Percentiles rank a stretch among this genome's conserved stretches.
Evolutionary conservation across 2,113 vertebrate genomes (phyloP).

Genomic region (Saguinus imperator): DNA sequence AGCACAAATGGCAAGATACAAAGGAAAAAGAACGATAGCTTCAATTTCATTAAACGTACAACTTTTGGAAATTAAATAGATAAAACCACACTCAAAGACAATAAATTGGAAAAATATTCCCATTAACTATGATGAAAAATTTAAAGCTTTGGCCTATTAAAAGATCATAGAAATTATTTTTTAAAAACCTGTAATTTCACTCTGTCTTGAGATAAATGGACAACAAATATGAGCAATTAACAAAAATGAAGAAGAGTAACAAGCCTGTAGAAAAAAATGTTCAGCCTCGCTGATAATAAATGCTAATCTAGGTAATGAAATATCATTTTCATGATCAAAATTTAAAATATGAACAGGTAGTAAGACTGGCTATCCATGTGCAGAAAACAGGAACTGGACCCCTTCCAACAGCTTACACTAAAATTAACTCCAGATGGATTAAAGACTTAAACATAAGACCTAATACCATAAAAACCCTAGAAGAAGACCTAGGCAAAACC

Average conservation of each 20-base stretch:
- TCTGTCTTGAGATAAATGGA: background rate
- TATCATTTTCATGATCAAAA: background rate
- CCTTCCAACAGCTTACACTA: no score
- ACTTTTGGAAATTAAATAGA: background rate
- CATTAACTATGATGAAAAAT: background rate
- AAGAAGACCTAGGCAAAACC: no score
- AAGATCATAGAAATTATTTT: background rate
- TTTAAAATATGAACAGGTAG: background rate
- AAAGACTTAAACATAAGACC: no score
- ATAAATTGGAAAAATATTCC: background rate
- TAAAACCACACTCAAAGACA: background rate
- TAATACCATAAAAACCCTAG: no score
- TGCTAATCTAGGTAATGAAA: conserved; percentile 4
- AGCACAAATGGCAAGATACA: background rate
- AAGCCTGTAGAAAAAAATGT: background rate
- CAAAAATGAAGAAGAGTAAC: conserved; percentile 21
- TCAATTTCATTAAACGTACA: background rate
- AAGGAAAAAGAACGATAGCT: background rate
- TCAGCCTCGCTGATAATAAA: background rate
- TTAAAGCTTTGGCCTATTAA: background rate
- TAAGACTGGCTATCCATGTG: background rate
- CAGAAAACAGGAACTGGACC: no score
- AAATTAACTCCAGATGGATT: no score
- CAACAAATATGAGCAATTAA: background rate
- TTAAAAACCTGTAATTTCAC: background rate